A percentile compares a stretch with the other conserved stretches of the same genome.
phyloP scores from a whole-genome alignment of 2,113 vertebrate genomes.

The Leiothrix lutea region DNA sequence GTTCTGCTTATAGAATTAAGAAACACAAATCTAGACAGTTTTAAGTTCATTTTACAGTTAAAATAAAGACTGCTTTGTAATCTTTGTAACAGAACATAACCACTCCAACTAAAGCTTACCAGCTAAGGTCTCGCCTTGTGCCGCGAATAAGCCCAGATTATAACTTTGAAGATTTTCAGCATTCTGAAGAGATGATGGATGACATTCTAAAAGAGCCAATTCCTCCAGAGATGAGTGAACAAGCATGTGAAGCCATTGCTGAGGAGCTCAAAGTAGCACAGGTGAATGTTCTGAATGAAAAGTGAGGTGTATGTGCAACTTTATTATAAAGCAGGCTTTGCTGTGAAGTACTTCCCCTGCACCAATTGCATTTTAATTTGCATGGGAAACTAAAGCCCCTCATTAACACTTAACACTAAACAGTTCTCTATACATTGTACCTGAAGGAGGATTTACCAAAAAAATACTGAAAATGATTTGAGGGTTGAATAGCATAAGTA shows the following conservation, averaged over 20 bases:
- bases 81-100: constrained; percentile 81
- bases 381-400: not conserved
- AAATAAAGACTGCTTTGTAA: not conserved
- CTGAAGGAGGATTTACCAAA: not conserved
- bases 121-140: constrained; percentile 79
- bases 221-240: constrained; percentile 85
- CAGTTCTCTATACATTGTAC: not conserved
- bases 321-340: not conserved
- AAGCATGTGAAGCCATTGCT: constrained; percentile 85
- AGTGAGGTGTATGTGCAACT: not conserved
- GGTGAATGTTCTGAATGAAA: constrained; percentile 69
- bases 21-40: not conserved
- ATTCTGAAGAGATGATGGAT: constrained; percentile 21
- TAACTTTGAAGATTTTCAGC: constrained; percentile 23
- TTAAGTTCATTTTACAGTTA: not conserved
- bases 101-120: constrained; percentile 88
- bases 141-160: constrained; percentile 80
- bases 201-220: constrained; percentile 82
- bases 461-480: not conserved
- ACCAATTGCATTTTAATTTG: not conserved
- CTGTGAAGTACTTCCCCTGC: not conserved
- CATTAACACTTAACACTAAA: not conserved
- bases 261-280: constrained; percentile 87
- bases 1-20: not conserved
- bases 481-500: not conserved